Conservation (phyloP, 2,888 invertebrate species). For the Steinernema hermaphroditum region DNA sequence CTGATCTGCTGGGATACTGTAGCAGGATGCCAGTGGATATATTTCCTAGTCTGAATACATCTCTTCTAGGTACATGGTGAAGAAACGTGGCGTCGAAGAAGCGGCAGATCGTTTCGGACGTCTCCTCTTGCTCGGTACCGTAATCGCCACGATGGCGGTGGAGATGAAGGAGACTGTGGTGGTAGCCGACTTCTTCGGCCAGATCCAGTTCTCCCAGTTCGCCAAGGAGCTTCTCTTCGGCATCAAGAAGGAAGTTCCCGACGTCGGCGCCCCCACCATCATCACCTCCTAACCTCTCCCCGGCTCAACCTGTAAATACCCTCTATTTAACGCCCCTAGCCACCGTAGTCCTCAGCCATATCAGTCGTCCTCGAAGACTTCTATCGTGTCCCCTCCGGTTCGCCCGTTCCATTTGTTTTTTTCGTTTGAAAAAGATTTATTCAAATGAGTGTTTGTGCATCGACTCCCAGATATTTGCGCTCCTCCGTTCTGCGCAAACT, state of each 20-base stretch:
- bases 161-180: constrained; percentile 65
- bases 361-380: constrained; percentile 17
- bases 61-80: constrained; percentile 53
- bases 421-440: not conserved
- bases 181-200: constrained; percentile 65
- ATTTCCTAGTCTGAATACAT: no score
- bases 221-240: constrained; percentile 62
- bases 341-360: not conserved
- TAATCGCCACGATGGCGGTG: constrained; percentile 64
- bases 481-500: constrained; percentile 9
- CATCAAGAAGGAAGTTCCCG: constrained; percentile 48
- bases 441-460: constrained; percentile 1
- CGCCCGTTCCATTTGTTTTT: not conserved
- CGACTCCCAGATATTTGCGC: not conserved
- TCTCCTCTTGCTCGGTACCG: constrained; percentile 62
- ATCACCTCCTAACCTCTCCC: constrained; percentile 11
- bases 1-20: no score
- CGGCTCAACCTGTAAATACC: not conserved
- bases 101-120: constrained; percentile 64
- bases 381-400: not conserved
- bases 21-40: no score
- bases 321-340: not conserved
- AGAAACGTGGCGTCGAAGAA: constrained; percentile 55
- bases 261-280: not conserved
- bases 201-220: constrained; percentile 60